Base-by-base conservation (phyloP, 2,888 invertebrate species). In the Bruchidius siliquastri region DNA sequence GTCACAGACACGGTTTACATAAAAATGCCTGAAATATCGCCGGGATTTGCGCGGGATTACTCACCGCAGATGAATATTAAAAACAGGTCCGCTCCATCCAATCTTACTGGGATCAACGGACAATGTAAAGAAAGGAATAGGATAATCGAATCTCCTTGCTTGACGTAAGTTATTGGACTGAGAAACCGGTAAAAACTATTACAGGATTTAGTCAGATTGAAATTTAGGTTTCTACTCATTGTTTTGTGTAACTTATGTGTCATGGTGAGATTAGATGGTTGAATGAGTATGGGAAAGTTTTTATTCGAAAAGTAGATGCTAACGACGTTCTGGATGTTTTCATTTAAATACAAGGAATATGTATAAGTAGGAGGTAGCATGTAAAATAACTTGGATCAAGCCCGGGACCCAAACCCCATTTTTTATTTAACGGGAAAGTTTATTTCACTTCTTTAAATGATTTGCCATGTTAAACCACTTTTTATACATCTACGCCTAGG, bases 1-100 rank as follows among this genome's bases (percentile, higher is more conserved):
- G 86, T 85, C 85, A 85, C 80, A 79, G 82, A 76, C 85, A 86
- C 81, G 84, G 84, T 85, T 84, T 85, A 84, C 85, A 85, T 86
- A 85, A 85, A 85, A 85, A 85, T 83, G 80, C 79, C 76, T 85
- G 84, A 86, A 86, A 85, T 86, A 86, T 84, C 68, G 79, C 81
- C 77, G 74, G 84, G 83, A 84, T 85, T 84, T 84, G 82, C 18
- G 49, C 49, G 49, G 49, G 49, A 49, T 49, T 49, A 49, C 49
- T 49, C 49, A 49, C 49, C 49, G 18, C 49, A 49, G 49, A 49
- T 49, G 49, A 49, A 49, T 49, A 49, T 49, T 49, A 49, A 49
- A 49, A 49, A 13, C 6, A 49, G 26, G 26, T 26, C 26, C 26
- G 26, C 26, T 26, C 26, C 26, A 26, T 1, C 49, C 49, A 49